These are phyloP conservation scores for Potorous gilbertii DNA, from an alignment of 2,797 vertebrate species.

Conservation along the genomic window DNA sequence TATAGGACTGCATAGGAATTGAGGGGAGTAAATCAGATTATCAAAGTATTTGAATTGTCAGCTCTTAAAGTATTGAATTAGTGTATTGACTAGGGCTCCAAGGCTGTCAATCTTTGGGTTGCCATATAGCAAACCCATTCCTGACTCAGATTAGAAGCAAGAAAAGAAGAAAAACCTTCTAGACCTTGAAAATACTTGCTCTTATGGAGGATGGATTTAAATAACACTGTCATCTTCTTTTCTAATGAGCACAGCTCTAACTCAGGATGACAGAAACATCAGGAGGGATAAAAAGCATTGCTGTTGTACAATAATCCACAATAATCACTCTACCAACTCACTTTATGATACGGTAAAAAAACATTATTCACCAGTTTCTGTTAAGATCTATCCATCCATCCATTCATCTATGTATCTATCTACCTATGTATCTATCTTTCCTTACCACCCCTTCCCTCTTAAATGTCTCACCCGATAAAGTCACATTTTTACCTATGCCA, in stretches of 20 bases:
- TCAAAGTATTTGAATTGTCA: background rate
- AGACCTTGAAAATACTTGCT: constrained; percentile 6
- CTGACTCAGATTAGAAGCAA: background rate
- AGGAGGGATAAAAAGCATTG: background rate
- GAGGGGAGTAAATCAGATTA: background rate
- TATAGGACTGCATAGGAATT: background rate
- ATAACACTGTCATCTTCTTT: background rate
- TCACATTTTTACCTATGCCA: background rate
- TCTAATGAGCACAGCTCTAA: constrained; percentile 10
- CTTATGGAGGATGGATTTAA: background rate
- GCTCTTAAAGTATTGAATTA: background rate
- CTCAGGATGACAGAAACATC: background rate
- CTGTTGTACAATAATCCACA: background rate
- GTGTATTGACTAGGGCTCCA: background rate
- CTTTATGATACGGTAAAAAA: background rate
- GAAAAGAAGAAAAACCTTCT: background rate
- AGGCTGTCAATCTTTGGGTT: background rate
- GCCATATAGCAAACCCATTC: background rate
- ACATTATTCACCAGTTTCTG: background rate
- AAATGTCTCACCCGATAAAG: background rate
- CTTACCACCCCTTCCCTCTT: background rate
- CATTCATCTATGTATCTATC: background rate
- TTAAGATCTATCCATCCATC: background rate
- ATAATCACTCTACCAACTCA: background rate
- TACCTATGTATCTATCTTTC: too few species aligned